phyloP scores from a whole-genome alignment of 2,797 vertebrate genomes.

The Tarsius wallacei region DNA sequence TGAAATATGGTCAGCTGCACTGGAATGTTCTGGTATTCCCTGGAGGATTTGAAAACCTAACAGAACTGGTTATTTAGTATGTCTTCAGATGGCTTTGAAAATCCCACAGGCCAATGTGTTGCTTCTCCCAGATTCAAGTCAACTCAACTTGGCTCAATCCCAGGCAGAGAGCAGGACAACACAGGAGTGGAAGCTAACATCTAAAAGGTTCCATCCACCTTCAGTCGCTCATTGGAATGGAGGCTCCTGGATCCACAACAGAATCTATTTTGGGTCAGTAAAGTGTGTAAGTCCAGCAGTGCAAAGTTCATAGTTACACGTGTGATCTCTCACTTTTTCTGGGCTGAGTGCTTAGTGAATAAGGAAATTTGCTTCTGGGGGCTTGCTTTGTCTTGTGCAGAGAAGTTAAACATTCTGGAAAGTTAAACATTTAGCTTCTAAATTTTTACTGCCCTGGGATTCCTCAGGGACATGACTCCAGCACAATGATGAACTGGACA shows the following conservation, averaged over 20 bases:
- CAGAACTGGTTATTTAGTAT: constrained; percentile 67
- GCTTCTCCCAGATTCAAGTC: constrained; percentile 49
- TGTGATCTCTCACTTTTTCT: constrained; percentile 64
- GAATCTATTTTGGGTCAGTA: constrained; percentile 69
- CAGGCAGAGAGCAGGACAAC: neutral
- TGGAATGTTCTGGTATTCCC: constrained; percentile 86
- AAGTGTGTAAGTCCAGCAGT: constrained; percentile 58
- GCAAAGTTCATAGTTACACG: constrained; percentile 53
- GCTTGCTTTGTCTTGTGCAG: constrained; percentile 77
- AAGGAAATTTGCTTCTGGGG: constrained; percentile 81
- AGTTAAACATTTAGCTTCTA: constrained; percentile 87
- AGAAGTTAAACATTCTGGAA: constrained; percentile 80
- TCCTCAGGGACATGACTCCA: constrained; percentile 73
- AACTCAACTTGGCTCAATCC: constrained; percentile 7
- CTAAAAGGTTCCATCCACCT: constrained; percentile 37
- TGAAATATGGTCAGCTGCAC: constrained; percentile 63
- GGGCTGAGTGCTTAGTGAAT: constrained; percentile 66
- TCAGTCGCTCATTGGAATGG: constrained; percentile 52
- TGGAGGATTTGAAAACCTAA: constrained; percentile 83
- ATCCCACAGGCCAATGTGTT: constrained; percentile 52
- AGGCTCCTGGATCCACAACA: constrained; percentile 49
- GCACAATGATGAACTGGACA: constrained; percentile 82
- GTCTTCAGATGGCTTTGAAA: constrained; percentile 60
- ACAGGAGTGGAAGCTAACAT: neutral
- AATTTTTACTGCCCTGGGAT: constrained; percentile 84